Conservation (phyloP, 2,113 vertebrate genomes). For the Lucifuga dentata region DNA sequence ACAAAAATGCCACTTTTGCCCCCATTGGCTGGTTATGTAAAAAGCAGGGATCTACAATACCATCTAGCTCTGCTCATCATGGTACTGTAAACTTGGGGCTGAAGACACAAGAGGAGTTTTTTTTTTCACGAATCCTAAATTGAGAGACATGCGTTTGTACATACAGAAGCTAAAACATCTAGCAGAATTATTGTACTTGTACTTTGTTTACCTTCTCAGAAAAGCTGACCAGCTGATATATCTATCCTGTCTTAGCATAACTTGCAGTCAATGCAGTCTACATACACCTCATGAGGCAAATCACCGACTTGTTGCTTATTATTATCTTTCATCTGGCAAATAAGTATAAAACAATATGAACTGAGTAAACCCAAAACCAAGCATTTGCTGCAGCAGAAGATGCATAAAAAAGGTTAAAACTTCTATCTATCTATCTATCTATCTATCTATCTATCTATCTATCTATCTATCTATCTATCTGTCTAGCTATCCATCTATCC, state of each 20-base stretch:
- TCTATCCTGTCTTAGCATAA: too few relatives aligned
- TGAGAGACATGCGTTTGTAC: too few relatives aligned
- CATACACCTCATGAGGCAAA: too few relatives aligned
- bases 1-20: neutral
- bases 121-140: conserved; percentile 5
- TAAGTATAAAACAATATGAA: neutral
- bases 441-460: too few relatives aligned
- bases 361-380: neutral
- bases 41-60: conserved; percentile 81
- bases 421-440: too few relatives aligned
- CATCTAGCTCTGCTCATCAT: conserved; percentile 80
- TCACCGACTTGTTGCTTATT: neutral
- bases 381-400: neutral
- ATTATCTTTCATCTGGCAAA: neutral
- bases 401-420: neutral
- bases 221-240: too few relatives aligned
- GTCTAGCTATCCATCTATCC: too few relatives aligned
- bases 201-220: too few relatives aligned
- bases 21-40: conserved; percentile 78
- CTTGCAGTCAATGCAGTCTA: too few relatives aligned
- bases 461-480: too few relatives aligned
- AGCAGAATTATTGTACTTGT: neutral
- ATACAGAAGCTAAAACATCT: neutral
- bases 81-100: too few relatives aligned
- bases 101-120: too few relatives aligned